Percentiles rank a stretch among this genome's conserved stretches.
Conservation (phyloP, 2,113 vertebrate genomes). For the Eubucco bourcierii region DNA sequence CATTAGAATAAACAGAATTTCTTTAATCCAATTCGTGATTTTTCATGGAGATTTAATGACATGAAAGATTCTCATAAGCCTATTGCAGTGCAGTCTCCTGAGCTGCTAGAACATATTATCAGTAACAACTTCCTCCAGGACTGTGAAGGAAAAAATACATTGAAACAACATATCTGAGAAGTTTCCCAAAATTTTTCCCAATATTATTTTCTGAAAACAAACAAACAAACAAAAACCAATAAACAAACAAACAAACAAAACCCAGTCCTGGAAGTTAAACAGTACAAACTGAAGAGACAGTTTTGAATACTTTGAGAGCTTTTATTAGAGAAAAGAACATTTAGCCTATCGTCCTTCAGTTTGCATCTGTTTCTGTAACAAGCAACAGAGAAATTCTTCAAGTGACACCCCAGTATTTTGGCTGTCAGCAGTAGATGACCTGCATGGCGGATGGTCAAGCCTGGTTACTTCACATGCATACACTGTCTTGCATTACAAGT, state of each 20-base stretch:
- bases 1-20: background rate
- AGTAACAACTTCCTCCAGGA: background rate
- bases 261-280: background rate
- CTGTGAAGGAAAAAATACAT: background rate
- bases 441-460: background rate
- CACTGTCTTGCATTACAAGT: background rate
- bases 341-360: background rate
- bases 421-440: background rate
- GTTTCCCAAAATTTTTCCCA: background rate
- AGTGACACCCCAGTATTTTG: background rate
- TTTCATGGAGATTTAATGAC: constrained; percentile 13
- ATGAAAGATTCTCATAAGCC: background rate
- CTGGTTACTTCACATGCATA: background rate
- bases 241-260: no score
- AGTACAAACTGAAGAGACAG: background rate
- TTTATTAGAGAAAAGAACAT: background rate
- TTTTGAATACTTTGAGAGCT: background rate
- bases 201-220: background rate
- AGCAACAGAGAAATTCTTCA: background rate
- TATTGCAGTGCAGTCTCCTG: background rate
- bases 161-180: background rate
- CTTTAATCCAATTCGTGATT: constrained; percentile 31
- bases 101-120: background rate
- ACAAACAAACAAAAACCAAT: background rate
- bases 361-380: background rate